Evolutionary conservation across 1,140 invertebrate genomes (phyloP).

Genomic region (Chrysopa pallens): DNA sequence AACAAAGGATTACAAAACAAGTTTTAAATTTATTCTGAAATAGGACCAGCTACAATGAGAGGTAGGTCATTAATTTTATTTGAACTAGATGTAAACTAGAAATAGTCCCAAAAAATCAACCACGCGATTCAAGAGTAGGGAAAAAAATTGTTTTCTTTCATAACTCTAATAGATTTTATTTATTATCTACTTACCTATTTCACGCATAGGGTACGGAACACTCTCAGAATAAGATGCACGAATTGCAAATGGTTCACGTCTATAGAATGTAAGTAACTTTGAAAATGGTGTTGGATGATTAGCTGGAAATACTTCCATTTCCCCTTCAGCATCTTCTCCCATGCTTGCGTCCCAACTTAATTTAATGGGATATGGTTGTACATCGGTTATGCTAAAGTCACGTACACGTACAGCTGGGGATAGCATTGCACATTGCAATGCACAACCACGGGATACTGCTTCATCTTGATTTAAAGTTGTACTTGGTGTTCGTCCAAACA

Average conservation of each 20-base stretch:
- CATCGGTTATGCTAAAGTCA: slow-evolving; percentile 85
- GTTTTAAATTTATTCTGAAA: too few relatives aligned
- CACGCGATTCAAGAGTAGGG: too few relatives aligned
- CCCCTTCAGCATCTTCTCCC: slow-evolving; percentile 43
- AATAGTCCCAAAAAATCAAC: too few relatives aligned
- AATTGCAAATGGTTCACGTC: slow-evolving; percentile 69
- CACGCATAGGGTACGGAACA: slow-evolving; percentile 51
- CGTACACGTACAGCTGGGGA: slow-evolving; percentile 90
- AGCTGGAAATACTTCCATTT: slow-evolving; percentile 63
- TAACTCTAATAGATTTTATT: too few relatives aligned
- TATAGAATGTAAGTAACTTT: slow-evolving; percentile 84
- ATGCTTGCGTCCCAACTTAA: slow-evolving; percentile 64
- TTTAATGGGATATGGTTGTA: slow-evolving; percentile 80
- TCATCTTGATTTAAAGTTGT: slow-evolving; percentile 98
- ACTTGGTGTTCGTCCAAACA: slow-evolving; percentile 71
- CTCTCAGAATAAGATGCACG: slow-evolving; percentile 62
- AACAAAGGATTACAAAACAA: too few relatives aligned
- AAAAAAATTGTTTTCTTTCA: too few relatives aligned
- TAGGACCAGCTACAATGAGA: too few relatives aligned
- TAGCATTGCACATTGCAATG: slow-evolving; percentile 91
- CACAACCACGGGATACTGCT: slow-evolving; percentile 88
- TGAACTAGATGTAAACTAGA: too few relatives aligned
- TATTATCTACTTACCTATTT: slow-evolving; percentile 60
- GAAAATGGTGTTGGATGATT: slow-evolving; percentile 85
- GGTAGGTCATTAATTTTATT: too few relatives aligned